Evolutionary conservation across 2,113 vertebrate species (phyloP), one percentile per base, ranked within the genome.

Genomic region (Limanda limanda): DNA sequence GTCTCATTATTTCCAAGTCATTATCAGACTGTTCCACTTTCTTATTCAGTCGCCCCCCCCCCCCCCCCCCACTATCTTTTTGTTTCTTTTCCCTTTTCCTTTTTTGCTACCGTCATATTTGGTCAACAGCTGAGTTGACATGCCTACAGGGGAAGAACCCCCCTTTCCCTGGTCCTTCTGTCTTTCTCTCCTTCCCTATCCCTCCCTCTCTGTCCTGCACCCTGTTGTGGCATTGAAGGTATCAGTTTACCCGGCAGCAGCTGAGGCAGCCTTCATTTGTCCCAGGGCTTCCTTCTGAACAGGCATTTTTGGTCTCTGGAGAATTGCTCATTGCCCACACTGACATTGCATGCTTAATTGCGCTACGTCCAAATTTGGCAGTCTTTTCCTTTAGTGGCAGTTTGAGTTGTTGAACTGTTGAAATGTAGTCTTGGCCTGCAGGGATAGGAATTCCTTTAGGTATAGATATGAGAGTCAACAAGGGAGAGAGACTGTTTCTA

Each of bases 241-340:
- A 93, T 93, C 91, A 79, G 81, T 86, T 93, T 94, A 91, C 90
- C 67, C 81, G 52, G 69, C 87, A 90, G 91, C 90, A 92, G 91
- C 91, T 93, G 93, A 93, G 80, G 77, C 85, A 77, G 87, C 63
- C 88, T 91, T 86, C 88, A 86, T 87, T 90, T 87, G 81, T 93
- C 87, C 81, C 80, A 82, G 84, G 76, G 84, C 88, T 90, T 92
- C 86, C 85, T 84, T 89, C 85, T 82, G 84, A 87, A 89, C 90
- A 85, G 83, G 83, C 83, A 89, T 86, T 92, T 63, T 88, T 88
- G 20, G 70, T 82, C 90, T 85, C 90, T 85, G 55, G 88, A 88
- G 86, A 88, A 78, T 89, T 78, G 81, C 78, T 83, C 83, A 71
- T 71, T 92, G 89, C 82, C 82, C 76, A 86, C 57, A 55, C 82